Evolutionary conservation across 2,888 invertebrate genomes (phyloP), one percentile per base, ranked within the genome.

Genomic region (Orgyia antiqua): DNA sequence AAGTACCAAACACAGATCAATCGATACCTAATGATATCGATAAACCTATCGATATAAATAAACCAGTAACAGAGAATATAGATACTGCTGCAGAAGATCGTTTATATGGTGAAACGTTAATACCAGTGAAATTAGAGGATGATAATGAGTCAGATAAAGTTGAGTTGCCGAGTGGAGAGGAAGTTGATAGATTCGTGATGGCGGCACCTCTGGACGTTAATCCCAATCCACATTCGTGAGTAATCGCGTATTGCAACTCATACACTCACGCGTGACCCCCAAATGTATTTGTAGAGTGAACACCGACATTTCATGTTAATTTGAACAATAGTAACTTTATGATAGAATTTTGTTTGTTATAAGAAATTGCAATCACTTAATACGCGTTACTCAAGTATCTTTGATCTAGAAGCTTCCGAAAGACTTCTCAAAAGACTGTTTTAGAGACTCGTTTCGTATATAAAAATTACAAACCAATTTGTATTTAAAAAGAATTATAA

Each of bases 181-280:
- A 28, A 35, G 32, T 28, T 29, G 67, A 71, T 6, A 54, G 33
- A 42, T 69, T 74, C 51, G 75, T 80, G 36, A 51, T 39, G 44
- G 86, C 82, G 13, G 55, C 66, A 51, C 65, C 56, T 38, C 78
- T 80, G 21, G 84, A 86, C 48, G 59, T 63, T 50, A 83, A 74
- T 65, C 82, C 79, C 54, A 78, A 86, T 43, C 82, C 80, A 42
- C 84, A 84, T 69, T 83, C 87, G 87, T 87, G 87, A 87, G 87
- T 87, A 86, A 59, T 52, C 58, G 59, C 61, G 58, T 40, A 35
- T 41, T 51, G 51, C 15, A 53, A 56, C 67, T 59, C 70, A 60
- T 63, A 59, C 58, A 55, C 58, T 57, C 67, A 65, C 69, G 70
- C 69, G 70, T 70, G 65, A 39, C 53, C 6, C 60, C 54, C 55